These are phyloP conservation scores for Drosophila ambigua DNA, from an alignment of 1,140 invertebrate species.

Conservation along the genomic window DNA sequence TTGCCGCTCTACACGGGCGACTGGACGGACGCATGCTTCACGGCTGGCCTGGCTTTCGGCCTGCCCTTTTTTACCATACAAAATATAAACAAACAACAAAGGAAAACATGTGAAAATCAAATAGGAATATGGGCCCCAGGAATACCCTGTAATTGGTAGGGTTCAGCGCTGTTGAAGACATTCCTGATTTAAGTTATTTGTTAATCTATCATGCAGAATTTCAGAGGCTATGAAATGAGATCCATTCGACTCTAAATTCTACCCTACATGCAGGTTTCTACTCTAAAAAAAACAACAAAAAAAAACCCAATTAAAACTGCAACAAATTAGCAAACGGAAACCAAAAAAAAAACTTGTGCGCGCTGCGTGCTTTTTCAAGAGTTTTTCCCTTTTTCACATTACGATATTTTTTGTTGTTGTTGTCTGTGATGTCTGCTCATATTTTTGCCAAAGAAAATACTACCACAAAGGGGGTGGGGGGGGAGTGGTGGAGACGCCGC, in stretches of 20 bases:
- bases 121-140: background rate
- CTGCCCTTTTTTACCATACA: constrained; percentile 36
- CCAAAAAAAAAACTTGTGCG: constrained; percentile 39
- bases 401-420: background rate
- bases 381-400: constrained; percentile 23
- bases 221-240: too few relatives aligned
- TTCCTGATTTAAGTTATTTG: too few relatives aligned
- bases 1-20: too few relatives aligned
- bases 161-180: too few relatives aligned
- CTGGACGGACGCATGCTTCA: too few relatives aligned
- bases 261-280: too few relatives aligned
- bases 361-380: constrained; percentile 57
- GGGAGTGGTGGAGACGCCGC: too few relatives aligned
- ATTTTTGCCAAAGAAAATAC: constrained; percentile 6
- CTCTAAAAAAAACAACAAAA: too few relatives aligned
- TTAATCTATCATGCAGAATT: too few relatives aligned
- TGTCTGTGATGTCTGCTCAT: background rate
- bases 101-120: background rate
- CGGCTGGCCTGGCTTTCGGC: background rate
- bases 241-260: too few relatives aligned
- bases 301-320: background rate
- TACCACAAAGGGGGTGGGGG: too few relatives aligned
- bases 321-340: constrained; percentile 2
- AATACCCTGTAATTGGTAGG: too few relatives aligned
- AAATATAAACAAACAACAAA: constrained; percentile 29